Evolutionary conservation across 2,888 invertebrate species (phyloP), one percentile per base, ranked within the genome.

Genomic region (Artemia sp.): DNA sequence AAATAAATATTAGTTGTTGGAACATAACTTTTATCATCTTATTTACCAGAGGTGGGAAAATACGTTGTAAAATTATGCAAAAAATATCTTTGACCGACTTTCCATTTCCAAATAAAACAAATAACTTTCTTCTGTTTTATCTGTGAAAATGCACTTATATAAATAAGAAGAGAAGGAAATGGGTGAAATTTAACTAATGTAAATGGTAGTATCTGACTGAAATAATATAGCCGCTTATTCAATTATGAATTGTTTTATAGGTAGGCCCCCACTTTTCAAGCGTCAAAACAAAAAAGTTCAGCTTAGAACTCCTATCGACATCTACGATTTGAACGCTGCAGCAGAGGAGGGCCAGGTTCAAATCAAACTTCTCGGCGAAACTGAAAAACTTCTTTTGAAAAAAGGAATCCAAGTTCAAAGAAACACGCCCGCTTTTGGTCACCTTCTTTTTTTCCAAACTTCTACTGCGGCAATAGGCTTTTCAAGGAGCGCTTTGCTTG

Each of bases 401-500:
- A 71, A 69, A 14, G 67, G 67, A 12, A 67, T 71, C 58, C 58
- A 24, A 19, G 71, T 71, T 69, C 64, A 66, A 14, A 51, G 50
- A 9, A 70, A 68, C 19, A 67, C 71, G 10, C 51, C 71, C 11
- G 51, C 70, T 24, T 71, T 66, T 51, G 67, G 64, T 19, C 71
- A 71, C 67, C 67, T 71, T 12, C 67, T 71, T 38, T 71, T 71
- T 50, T 71, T 71, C 71, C 71, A 71, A 52, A 67, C 71, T 51
- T 69, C 58, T 12, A 8, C 12, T 12, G 51, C 19, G 19, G 52
- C 71, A 14, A 19, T 67, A 14, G 12, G 67, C 24, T 12, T 52
- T n/a, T 67, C 69, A 51, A 66, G 69, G 9, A 58, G 52, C 14
- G 71, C 67, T 12, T 53, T 71, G 2, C 24, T 66, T 38, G 71